phyloP scores from a whole-genome alignment of 1,140 invertebrate species.

The Drosophila pectinifera region DNA sequence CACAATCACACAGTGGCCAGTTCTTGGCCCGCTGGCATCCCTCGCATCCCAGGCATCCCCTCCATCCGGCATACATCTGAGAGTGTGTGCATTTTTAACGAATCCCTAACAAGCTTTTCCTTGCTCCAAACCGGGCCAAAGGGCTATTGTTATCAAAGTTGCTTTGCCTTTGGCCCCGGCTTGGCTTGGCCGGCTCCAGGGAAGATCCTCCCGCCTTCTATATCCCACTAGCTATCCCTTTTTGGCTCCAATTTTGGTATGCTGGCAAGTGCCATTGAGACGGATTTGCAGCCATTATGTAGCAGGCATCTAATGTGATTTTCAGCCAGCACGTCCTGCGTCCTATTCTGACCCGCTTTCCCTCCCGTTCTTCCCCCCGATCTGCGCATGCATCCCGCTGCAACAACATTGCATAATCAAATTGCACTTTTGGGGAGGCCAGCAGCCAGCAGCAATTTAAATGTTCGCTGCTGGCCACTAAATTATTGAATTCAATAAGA shows the following conservation, averaged over 20 bases:
- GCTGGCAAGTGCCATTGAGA: conserved; percentile 77
- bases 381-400: conserved; percentile 45
- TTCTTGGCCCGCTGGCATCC: conserved; percentile 6
- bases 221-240: conserved; percentile 10
- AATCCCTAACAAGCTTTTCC: conserved; percentile 81
- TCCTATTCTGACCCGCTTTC: conserved; percentile 1
- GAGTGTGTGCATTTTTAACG: conserved; percentile 78
- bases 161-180: conserved; percentile 51
- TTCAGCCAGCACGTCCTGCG: conserved; percentile 67
- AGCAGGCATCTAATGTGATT: conserved; percentile 80
- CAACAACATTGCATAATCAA: conserved; percentile 81
- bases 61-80: conserved; percentile 38
- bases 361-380: neutral
- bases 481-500: conserved; percentile 84
- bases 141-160: conserved; percentile 79
- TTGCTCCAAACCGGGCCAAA: conserved; percentile 54
- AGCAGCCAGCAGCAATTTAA: conserved; percentile 69
- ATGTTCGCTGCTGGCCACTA: conserved; percentile 73
- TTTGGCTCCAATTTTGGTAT: conserved; percentile 42
- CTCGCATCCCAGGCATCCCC: neutral
- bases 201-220: conserved; percentile 27
- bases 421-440: conserved; percentile 73
- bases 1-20: conserved; percentile 56
- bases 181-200: conserved; percentile 45
- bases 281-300: conserved; percentile 79